phyloP scores from a whole-genome alignment of 2,888 invertebrate genomes.

The Bibio marci region DNA sequence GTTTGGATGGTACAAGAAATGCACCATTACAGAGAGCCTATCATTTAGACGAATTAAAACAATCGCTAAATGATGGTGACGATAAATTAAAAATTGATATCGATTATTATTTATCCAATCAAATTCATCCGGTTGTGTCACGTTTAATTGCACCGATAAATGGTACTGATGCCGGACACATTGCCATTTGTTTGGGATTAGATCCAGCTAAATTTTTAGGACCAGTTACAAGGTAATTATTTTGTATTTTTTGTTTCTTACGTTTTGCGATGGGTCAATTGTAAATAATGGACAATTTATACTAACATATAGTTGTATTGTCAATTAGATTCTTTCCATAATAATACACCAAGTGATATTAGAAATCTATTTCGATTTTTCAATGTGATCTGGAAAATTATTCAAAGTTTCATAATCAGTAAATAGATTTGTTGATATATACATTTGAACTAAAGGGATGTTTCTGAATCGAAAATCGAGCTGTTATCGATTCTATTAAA shows the following conservation, averaged over 20 bases:
- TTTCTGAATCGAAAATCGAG: no score
- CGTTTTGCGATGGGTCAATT: not conserved
- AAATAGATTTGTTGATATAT: no score
- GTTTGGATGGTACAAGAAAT: conserved; percentile 68
- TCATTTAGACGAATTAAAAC: conserved; percentile 75
- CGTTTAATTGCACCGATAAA: conserved; percentile 92
- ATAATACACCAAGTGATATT: no score
- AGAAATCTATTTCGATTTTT: no score
- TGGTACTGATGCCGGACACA: conserved; percentile 74
- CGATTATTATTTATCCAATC: conserved; percentile 84
- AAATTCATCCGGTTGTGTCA: conserved; percentile 90
- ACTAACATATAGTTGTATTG: not conserved
- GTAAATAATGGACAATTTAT: not conserved
- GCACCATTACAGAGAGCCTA: conserved; percentile 84
- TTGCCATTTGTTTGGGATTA: conserved; percentile 77
- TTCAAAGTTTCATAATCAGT: no score
- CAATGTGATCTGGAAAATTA: no score
- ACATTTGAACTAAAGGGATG: no score
- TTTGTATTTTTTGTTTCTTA: conserved; percentile 1
- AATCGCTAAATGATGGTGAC: conserved; percentile 22
- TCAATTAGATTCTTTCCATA: not conserved
- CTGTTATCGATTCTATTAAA: no score
- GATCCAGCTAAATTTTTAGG: conserved; percentile 34
- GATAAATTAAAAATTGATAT: conserved; percentile 59
- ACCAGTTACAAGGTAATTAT: conserved; percentile 22